A percentile compares a stretch with the other conserved stretches of the same genome.
Evolutionary conservation across 2,113 vertebrate species (phyloP).

Genomic region (Riparia riparia): DNA sequence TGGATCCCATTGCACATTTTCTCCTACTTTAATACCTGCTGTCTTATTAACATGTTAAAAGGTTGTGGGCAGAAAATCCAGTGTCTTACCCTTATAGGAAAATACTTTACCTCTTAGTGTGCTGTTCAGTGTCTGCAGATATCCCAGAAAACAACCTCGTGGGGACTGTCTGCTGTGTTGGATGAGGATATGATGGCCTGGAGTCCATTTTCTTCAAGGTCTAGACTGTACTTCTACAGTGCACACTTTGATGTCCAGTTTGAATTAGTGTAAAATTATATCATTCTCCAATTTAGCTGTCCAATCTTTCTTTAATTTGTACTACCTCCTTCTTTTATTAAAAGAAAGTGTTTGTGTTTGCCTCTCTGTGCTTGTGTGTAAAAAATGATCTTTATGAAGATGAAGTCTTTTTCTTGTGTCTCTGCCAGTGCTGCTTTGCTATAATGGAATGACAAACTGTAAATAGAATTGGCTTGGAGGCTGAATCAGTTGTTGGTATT

Average conservation of each 20-base stretch:
- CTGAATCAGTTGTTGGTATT: conserved; percentile 62
- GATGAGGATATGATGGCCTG: background rate
- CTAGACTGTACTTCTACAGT: background rate
- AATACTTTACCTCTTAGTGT: background rate
- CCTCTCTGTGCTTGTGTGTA: conserved; percentile 28
- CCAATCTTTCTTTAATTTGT: background rate
- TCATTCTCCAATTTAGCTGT: background rate
- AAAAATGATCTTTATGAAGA: conserved; percentile 40
- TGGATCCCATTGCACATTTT: background rate
- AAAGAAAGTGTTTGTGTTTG: conserved; percentile 32
- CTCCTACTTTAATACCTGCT: background rate
- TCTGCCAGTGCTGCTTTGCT: conserved; percentile 57
- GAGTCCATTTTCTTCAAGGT: background rate
- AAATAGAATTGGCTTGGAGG: conserved; percentile 64
- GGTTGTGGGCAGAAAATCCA: background rate
- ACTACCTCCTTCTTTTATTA: conserved; percentile 19
- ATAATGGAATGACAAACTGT: conserved; percentile 43
- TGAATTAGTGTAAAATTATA: background rate
- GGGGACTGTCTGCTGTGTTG: background rate
- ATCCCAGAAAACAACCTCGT: background rate
- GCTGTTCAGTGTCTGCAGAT: background rate
- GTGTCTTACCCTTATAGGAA: background rate
- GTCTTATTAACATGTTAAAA: conserved; percentile 10
- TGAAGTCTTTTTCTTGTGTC: conserved; percentile 12
- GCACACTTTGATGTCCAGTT: background rate